Conservation (phyloP, 37 sponge, comb jelly and placozoan genomes). For the Oscarella lobularis region DNA sequence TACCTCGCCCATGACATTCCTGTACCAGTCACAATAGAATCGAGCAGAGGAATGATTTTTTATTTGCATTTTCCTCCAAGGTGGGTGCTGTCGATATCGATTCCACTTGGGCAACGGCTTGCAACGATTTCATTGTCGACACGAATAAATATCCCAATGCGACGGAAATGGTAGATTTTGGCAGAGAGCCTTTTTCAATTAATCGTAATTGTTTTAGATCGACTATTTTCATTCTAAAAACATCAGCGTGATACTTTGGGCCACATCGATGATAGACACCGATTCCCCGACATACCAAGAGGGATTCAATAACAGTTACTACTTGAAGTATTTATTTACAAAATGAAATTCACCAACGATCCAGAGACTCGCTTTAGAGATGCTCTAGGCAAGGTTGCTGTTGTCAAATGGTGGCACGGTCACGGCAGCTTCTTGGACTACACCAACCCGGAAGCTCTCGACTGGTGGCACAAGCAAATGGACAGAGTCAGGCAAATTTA, state of each 20-base stretch:
- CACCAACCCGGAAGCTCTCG: conserved; percentile 45
- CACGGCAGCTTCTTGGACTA: conserved; percentile 71
- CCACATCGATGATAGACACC: conserved; percentile 63
- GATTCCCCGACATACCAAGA: conserved; percentile 65
- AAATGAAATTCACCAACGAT: not conserved
- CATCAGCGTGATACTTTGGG: conserved; percentile 58
- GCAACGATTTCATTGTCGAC: conserved; percentile 60
- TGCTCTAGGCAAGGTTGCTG: conserved; percentile 30
- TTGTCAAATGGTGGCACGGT: conserved; percentile 77
- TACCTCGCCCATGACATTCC: conserved; percentile 45
- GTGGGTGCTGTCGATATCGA: conserved; percentile 78
- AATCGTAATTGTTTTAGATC: conserved; percentile 13
- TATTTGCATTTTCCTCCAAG: conserved; percentile 1
- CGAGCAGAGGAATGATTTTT: not conserved
- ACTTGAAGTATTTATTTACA: conserved; percentile 28
- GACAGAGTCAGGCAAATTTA: conserved; percentile 24
- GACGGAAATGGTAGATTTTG: conserved; percentile 29
- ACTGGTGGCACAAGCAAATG: conserved; percentile 78
- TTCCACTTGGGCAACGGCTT: conserved; percentile 69
- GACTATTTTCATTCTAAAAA: conserved; percentile 42
- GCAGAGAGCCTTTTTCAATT: not conserved
- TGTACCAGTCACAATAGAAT: conserved; percentile 13
- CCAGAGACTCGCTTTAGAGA: conserved; percentile 21
- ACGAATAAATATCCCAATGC: conserved; percentile 66
- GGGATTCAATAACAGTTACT: conserved; percentile 46